These are phyloP conservation scores for Poecilus cupreus DNA, from an alignment of 2,888 invertebrate species.

Conservation along the genomic window DNA sequence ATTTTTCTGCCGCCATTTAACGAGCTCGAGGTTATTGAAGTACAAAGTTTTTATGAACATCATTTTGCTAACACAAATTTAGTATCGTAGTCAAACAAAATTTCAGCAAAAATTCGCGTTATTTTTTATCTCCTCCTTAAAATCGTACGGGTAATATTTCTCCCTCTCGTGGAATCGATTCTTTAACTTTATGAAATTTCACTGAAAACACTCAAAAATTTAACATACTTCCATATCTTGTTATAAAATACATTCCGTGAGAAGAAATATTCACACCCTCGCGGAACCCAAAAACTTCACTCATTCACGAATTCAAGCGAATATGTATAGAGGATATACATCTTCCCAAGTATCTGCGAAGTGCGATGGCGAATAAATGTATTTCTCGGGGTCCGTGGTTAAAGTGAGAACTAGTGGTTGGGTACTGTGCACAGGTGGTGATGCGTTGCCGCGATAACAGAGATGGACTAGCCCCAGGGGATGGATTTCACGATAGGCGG, in stretches of 20 bases:
- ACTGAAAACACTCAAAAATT: too few species aligned
- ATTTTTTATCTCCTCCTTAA: too few species aligned
- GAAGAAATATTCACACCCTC: background rate
- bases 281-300: background rate
- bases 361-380: conserved; percentile 31
- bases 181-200: too few species aligned
- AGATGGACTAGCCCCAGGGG: background rate
- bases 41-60: too few species aligned
- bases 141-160: too few species aligned
- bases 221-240: background rate
- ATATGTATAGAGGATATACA: conserved; percentile 18
- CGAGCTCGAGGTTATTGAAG: too few species aligned
- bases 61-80: too few species aligned
- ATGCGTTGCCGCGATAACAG: background rate
- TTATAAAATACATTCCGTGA: conserved; percentile 1
- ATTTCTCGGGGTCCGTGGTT: background rate
- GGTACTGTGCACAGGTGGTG: conserved; percentile 16
- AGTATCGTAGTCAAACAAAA: too few species aligned
- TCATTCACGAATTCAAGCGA: background rate
- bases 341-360: conserved; percentile 16
- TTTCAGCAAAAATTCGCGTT: too few species aligned
- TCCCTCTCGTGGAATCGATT: too few species aligned
- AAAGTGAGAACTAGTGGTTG: conserved; percentile 1
- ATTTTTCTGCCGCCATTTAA: too few species aligned
- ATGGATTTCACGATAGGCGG: background rate